Percentiles rank a stretch among this genome's conserved stretches.
Evolutionary conservation across 92 coral and sea anemone species (phyloP).

Genomic region (Palythoa grandis): DNA sequence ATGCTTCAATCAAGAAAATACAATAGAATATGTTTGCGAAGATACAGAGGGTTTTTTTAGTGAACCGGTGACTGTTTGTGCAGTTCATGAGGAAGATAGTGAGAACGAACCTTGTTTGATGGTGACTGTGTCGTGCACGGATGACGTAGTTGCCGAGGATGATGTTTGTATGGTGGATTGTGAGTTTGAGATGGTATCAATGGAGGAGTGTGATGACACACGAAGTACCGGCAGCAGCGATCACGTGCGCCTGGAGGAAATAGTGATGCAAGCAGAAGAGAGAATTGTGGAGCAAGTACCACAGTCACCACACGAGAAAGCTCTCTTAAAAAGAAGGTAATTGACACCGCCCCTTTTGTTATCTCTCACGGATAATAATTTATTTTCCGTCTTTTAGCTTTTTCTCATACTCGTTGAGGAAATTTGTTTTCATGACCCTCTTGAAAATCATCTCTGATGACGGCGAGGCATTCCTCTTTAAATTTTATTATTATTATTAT

Average conservation of each 20-base stretch:
- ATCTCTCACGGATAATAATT: no score
- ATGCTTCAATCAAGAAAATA: background rate
- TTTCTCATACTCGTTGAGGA: no score
- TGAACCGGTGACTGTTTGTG: constrained; percentile 22
- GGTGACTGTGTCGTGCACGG: constrained; percentile 48
- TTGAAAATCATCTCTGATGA: no score
- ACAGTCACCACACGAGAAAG: constrained; percentile 66
- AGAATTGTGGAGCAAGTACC: constrained; percentile 68
- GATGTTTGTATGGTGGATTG: constrained; percentile 52
- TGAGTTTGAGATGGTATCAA: constrained; percentile 73
- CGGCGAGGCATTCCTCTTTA: no score
- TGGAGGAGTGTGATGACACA: constrained; percentile 68
- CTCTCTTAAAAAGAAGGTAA: constrained; percentile 77
- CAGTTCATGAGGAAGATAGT: background rate
- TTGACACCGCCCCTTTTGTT: background rate
- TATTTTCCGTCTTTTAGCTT: no score
- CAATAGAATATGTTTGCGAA: constrained; percentile 3
- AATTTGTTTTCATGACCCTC: no score
- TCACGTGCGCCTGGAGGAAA: constrained; percentile 67
- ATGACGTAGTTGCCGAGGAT: constrained; percentile 41
- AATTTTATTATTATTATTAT: no score
- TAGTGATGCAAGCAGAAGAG: constrained; percentile 70
- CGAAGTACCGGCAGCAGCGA: constrained; percentile 70
- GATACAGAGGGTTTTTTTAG: background rate
- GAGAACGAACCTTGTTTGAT: constrained; percentile 18